A percentile compares a stretch with the other conserved stretches of the same genome.
Evolutionary conservation across 1,140 invertebrate species (phyloP).

Genomic region (Bombus polaris): DNA sequence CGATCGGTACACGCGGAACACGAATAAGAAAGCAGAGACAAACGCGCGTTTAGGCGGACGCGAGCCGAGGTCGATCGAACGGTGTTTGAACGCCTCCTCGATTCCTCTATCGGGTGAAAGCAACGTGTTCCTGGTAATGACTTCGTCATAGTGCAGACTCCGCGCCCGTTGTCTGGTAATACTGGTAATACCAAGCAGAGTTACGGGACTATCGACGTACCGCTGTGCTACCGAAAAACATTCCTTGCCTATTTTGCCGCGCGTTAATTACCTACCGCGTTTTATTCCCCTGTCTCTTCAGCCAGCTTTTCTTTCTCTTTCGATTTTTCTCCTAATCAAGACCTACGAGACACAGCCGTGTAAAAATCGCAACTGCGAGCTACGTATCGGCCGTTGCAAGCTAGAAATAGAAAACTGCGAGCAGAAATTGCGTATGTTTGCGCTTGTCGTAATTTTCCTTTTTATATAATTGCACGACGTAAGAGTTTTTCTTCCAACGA

Average conservation of each 20-base stretch:
- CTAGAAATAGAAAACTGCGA: too few species aligned
- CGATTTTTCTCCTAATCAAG: too few species aligned
- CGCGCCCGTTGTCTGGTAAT: slow-evolving; percentile 65
- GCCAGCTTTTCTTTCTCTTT: too few species aligned
- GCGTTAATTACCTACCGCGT: slow-evolving; percentile 40
- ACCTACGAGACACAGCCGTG: rapidly evolving
- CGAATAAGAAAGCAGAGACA: neutral
- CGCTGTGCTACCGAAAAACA: slow-evolving; percentile 64
- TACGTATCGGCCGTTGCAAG: too few species aligned
- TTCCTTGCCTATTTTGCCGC: slow-evolving; percentile 18
- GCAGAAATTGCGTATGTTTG: too few species aligned
- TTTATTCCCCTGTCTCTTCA: neutral
- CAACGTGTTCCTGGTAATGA: slow-evolving; percentile 69
- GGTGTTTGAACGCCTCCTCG: slow-evolving; percentile 73
- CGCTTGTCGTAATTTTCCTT: too few species aligned
- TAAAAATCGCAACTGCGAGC: too few species aligned
- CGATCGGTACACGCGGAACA: neutral
- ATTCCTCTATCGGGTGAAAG: slow-evolving; percentile 71
- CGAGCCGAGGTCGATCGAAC: slow-evolving; percentile 71
- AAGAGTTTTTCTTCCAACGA: too few species aligned
- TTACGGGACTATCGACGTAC: slow-evolving; percentile 75
- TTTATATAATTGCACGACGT: too few species aligned
- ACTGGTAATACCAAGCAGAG: slow-evolving; percentile 70
- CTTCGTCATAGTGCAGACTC: slow-evolving; percentile 55
- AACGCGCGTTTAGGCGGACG: slow-evolving; percentile 23